Percentiles rank a stretch among this genome's conserved stretches.
phyloP scores from a whole-genome alignment of 2,888 invertebrate species.

The Nyleta sp. region DNA sequence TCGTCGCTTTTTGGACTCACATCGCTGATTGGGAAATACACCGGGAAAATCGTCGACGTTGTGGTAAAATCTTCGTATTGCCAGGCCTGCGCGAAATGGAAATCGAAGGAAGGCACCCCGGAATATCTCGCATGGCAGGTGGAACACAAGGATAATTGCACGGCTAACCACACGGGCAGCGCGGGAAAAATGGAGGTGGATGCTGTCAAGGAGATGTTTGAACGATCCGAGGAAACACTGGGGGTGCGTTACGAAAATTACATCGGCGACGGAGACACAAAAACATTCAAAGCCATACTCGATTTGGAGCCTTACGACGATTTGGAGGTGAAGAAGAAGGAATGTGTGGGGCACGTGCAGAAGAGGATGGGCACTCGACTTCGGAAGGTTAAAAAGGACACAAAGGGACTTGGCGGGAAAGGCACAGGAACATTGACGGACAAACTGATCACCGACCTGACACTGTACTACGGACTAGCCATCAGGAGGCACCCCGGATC shows the following conservation, averaged over 20 bases:
- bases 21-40: neutral
- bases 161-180: neutral
- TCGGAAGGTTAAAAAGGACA: conserved; percentile 1
- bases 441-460: neutral
- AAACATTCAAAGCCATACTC: neutral
- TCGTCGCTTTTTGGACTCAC: neutral
- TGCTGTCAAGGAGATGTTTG: conserved; percentile 1
- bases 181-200: neutral
- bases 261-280: too few species aligned
- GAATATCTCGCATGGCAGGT: conserved; percentile 1
- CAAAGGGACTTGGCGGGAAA: conserved; percentile 10
- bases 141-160: neutral
- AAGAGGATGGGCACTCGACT: conserved; percentile 2
- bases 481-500: conserved; percentile 30
- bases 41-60: neutral
- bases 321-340: too few species aligned
- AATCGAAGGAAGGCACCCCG: conserved; percentile 3
- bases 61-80: conserved; percentile 6
- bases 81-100: conserved; percentile 4
- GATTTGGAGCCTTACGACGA: neutral
- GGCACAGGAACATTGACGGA: conserved; percentile 2
- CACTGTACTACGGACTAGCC: neutral
- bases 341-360: too few species aligned
- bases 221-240: neutral
- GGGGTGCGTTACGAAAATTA: neutral